A percentile compares a stretch with the other conserved stretches of the same genome.
These are phyloP conservation scores for Spermophilus dauricus DNA, from an alignment of 2,113 vertebrate species.

Conservation along the genomic window DNA sequence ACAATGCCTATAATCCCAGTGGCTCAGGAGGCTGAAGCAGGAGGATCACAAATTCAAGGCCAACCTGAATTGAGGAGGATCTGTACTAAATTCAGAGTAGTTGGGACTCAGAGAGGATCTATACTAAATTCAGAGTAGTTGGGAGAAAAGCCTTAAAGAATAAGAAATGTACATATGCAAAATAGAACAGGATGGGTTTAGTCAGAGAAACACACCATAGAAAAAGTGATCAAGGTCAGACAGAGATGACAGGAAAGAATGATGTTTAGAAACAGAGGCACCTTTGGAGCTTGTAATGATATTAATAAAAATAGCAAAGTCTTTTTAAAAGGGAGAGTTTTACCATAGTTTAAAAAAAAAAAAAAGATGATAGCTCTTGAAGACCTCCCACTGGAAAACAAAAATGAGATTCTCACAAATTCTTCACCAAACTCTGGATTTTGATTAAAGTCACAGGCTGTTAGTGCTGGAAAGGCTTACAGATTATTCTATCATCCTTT, in stretches of 20 bases:
- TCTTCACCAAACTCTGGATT: not conserved
- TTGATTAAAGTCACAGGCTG: not conserved
- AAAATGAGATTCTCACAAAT: not conserved
- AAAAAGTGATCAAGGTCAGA: not conserved
- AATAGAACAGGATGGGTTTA: not conserved
- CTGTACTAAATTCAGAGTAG: not conserved
- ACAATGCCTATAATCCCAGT: no score
- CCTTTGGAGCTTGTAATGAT: not conserved
- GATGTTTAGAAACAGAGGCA: not conserved
- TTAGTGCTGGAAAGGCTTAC: not conserved
- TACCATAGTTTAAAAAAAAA: not conserved
- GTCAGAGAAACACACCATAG: not conserved
- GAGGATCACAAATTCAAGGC: no score
- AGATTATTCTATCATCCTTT: not conserved
- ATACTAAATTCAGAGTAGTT: not conserved
- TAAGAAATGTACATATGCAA: constrained; percentile 18
- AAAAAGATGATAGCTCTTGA: not conserved
- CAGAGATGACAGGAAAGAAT: not conserved
- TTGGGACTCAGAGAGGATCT: not conserved
- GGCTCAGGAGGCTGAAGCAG: no score
- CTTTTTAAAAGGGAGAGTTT: not conserved
- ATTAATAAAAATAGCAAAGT: constrained; percentile 4
- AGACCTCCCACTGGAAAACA: not conserved
- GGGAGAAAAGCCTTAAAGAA: not conserved
- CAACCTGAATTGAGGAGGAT: not conserved